Evolutionary conservation across 2,113 vertebrate species (phyloP).

Genomic region (Oreochromis tanganicae): DNA sequence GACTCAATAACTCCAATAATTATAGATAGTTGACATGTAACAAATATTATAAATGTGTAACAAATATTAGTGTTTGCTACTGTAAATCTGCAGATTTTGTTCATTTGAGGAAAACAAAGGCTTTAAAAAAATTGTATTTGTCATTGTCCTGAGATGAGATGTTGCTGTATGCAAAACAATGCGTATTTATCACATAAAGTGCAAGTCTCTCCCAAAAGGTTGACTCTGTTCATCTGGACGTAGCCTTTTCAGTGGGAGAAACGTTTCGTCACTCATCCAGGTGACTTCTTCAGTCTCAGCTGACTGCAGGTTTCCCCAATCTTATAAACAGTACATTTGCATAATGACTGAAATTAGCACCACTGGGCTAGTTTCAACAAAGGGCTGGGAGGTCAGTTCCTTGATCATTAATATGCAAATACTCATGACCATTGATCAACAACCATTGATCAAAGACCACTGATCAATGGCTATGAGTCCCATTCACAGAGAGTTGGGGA

Average conservation of each 20-base stretch:
- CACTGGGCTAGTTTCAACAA: not conserved
- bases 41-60: not conserved
- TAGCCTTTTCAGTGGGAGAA: not conserved
- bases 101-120: not conserved
- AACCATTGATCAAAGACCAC: not conserved
- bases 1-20: not conserved
- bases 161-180: not conserved
- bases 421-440: not conserved
- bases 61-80: not conserved
- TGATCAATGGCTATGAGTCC: not conserved
- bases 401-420: too few relatives aligned
- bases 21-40: not conserved
- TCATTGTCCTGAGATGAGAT: not conserved
- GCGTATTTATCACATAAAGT: not conserved
- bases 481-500: too few relatives aligned
- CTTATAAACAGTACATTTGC: not conserved
- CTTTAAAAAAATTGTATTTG: not conserved
- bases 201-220: rapidly evolving
- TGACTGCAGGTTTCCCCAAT: rapidly evolving
- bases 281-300: not conserved
- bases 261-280: rapidly evolving
- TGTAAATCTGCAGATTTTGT: not conserved
- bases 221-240: rapidly evolving
- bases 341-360: not conserved
- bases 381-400: not conserved